Evolutionary conservation across 2,113 vertebrate genomes (phyloP), one percentile per base, ranked within the genome.

Genomic region (Antennarius striatus): DNA sequence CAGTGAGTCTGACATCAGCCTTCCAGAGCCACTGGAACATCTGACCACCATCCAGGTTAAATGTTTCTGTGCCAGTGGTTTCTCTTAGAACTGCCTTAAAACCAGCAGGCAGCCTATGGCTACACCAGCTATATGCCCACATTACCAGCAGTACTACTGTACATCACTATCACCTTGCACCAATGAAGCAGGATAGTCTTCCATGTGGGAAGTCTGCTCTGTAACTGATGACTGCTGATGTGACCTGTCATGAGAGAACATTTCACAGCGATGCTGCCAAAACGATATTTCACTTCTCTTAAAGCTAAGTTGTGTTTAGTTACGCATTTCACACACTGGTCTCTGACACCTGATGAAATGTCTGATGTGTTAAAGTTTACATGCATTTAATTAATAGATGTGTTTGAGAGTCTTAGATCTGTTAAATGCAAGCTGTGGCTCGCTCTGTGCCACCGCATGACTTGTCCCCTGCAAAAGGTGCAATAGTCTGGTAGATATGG

Each of bases 1-100:
- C 40, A 12, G 11, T 12, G 43, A 11, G 43, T 45, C 48, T 62
- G 70, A 73, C 81, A 78, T 82, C 72, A 75, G 70, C 61, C 49
- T 58, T 43, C 52, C 53, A 57, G 17, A 47, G 42, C 63, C 22
- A 61, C 73, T 61, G 57, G 60, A 51, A 53, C 67, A 22, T 67
- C 29, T 71, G 77, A 59, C 56, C 55, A 46, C 56, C 14, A 72
- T 53, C 77, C 52, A 57, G 32, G 69, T 52, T 56, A 43, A 68
- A 70, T 81, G 79, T 70, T 46, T 55, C 57, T 43, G 40, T 1
- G 40, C 46, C 43, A 66, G 48, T 71, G 32, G 64, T 74, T 46
- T 74, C 46, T 45, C 47, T 50, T 29, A 39, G 48, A 22, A 22
- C 22, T 2, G 22, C 2, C 22, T 22, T 22, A 22, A 22, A 29